Evolutionary conservation across 2,113 vertebrate genomes (phyloP).

Genomic region (Pedionomus torquatus): DNA sequence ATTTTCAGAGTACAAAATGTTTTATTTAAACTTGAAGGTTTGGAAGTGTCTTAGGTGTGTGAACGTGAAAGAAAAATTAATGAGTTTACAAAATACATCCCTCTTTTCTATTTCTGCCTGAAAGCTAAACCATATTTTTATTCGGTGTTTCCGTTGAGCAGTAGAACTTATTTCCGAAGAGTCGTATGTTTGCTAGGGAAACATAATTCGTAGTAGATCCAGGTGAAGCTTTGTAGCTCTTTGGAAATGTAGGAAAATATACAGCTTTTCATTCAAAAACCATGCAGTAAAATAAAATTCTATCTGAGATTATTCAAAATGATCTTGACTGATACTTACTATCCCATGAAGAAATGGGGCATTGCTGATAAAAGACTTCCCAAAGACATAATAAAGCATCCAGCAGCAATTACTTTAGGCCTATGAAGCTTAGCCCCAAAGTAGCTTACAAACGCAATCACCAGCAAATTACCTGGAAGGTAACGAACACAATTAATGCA

Average conservation of each 20-base stretch:
- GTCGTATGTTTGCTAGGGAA: too few species aligned
- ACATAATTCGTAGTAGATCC: fast-evolving
- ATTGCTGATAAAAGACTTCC: constrained; percentile 85
- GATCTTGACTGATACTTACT: constrained; percentile 75
- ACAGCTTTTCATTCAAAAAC: neutral
- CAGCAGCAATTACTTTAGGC: constrained; percentile 85
- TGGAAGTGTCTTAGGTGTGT: too few species aligned
- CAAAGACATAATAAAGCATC: constrained; percentile 83
- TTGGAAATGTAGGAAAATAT: neutral
- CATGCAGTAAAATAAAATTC: neutral
- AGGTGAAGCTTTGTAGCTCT: neutral
- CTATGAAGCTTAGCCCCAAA: constrained; percentile 91
- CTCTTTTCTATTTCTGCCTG: neutral
- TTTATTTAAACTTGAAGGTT: too few species aligned
- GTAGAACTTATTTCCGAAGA: neutral
- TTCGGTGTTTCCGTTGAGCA: fast-evolving
- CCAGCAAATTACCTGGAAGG: constrained; percentile 87
- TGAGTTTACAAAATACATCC: too few species aligned
- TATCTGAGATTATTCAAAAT: neutral
- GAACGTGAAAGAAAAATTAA: too few species aligned
- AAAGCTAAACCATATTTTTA: neutral
- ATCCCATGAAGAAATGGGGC: constrained; percentile 95
- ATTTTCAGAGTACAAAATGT: neutral
- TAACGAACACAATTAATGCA: neutral
- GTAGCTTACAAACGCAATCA: constrained; percentile 90